Base-by-base conservation (phyloP, 1,140 invertebrate species). In the Aleiodes sp. region DNA sequence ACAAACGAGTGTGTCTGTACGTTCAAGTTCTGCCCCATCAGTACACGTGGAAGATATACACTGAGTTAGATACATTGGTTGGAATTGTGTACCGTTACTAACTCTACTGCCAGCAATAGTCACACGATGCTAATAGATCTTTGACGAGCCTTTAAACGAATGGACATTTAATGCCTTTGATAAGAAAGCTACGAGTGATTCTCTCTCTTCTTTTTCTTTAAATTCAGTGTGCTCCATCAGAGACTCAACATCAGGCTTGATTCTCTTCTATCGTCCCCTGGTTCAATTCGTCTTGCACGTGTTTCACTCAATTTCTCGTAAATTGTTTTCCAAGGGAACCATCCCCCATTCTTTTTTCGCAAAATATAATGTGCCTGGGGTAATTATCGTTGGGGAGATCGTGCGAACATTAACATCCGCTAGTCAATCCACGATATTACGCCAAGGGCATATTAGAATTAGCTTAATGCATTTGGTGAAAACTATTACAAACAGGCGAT, bases 141-240 rank as follows among this genome's bases (percentile, higher is more conserved):
- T 64, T 70, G 68, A 70, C 68, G 68, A 70, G 68, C 52, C 29
- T 70, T 70, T 64, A 70, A 70, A 64, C 61, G 67, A 63, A 63
- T 63, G 61, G 68, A 61, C 24, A 69, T 56, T 52, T n/a, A n/a
- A 52, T 24, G 26, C 21, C 21, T 52, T 52, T 52, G 46, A 52
- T 52, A 52, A n/a, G n/a, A n/a, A 52, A 52, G 46, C 26, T 24
- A 52, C 19, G 26, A 52, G 46, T 52, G 46, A 9, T 21, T 6
- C 46, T 52, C 14, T 60, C 43, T 68, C 26, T 61, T 62, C 41
- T 29, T 65, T 26, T 43, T 65, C 63, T 43, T 33, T 19, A 24
- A 52, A 52, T 2, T 2, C 41, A 60, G 10, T 26, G 8, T 28
- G 8, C 9, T 33, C 35, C 35, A 10, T 61, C n/a, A 16, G 29